Conservation (phyloP, 2,888 invertebrate genomes). For the Lasioglossum leucozonium region DNA sequence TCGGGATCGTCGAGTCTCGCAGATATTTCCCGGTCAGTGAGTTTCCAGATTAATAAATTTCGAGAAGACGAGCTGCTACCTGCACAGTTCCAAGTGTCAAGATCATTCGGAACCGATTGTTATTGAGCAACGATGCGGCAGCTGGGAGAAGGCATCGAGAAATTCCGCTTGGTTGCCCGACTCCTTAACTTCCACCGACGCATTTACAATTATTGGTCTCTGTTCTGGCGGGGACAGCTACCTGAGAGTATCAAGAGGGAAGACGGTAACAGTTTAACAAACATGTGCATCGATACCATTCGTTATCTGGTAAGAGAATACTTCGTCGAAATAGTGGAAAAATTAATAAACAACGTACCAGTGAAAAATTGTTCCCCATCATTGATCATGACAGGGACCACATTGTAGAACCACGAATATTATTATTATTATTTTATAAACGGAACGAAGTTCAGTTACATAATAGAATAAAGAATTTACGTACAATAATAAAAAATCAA, state of each 20-base stretch:
- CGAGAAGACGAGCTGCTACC: neutral
- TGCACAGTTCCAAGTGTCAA: conserved; percentile 18
- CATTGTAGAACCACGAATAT: too few species aligned
- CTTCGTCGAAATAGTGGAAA: neutral
- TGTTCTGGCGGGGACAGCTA: conserved; percentile 20
- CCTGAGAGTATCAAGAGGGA: conserved; percentile 14
- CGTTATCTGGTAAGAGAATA: neutral
- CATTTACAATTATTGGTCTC: conserved; percentile 26
- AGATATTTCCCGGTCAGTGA: neutral
- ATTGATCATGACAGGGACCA: too few species aligned
- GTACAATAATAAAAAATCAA: too few species aligned
- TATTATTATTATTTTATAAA: too few species aligned
- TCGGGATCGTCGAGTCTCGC: neutral
- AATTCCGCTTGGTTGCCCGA: conserved; percentile 13
- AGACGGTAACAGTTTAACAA: conserved; percentile 47
- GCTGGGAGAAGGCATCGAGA: neutral
- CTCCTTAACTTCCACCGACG: conserved; percentile 30
- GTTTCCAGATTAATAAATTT: conserved; percentile 5
- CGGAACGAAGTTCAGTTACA: too few species aligned
- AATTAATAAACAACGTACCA: too few species aligned
- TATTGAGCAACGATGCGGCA: neutral
- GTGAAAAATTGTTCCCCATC: too few species aligned
- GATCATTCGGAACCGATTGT: conserved; percentile 40
- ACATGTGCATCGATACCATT: conserved; percentile 46
- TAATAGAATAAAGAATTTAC: too few species aligned